Percentiles rank a stretch among this genome's conserved stretches.
Evolutionary conservation across 1,140 invertebrate genomes (phyloP).

Genomic region (Mylabris phalerata): DNA sequence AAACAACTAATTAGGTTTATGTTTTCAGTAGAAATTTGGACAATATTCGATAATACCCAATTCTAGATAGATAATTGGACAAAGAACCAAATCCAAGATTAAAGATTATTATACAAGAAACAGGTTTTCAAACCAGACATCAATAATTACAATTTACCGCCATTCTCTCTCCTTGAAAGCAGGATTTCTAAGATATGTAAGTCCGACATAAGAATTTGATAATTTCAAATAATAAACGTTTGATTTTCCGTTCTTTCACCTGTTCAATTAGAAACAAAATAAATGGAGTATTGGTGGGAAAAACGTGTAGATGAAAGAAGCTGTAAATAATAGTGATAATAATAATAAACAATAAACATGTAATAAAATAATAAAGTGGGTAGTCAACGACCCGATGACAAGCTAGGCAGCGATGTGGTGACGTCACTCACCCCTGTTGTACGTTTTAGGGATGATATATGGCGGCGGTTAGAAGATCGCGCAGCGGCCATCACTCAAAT

Average conservation of each 20-base stretch:
- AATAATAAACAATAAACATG: conserved; percentile 23
- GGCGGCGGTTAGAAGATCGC: conserved; percentile 31
- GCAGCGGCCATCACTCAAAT: conserved; percentile 34
- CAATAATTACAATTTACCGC: no score
- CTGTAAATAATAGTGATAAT: not conserved
- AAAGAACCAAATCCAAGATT: no score
- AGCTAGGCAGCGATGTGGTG: conserved; percentile 17
- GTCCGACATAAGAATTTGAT: no score
- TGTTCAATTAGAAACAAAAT: no score
- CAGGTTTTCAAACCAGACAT: no score
- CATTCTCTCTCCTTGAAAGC: no score
- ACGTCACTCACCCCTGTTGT: conserved; percentile 20
- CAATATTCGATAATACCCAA: no score
- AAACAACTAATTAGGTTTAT: no score
- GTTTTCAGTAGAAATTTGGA: no score
- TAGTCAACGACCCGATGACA: conserved; percentile 22
- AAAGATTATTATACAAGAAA: no score
- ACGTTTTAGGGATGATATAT: conserved; percentile 26
- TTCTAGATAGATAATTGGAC: no score
- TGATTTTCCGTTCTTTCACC: not conserved
- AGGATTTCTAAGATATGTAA: no score
- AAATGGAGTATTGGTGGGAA: not conserved
- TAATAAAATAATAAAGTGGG: conserved; percentile 23
- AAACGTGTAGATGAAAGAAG: not conserved
- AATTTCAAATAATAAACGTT: not conserved